These are phyloP conservation scores for Hirundichthys speculiger DNA, from an alignment of 2,113 vertebrate species.

Conservation along the genomic window DNA sequence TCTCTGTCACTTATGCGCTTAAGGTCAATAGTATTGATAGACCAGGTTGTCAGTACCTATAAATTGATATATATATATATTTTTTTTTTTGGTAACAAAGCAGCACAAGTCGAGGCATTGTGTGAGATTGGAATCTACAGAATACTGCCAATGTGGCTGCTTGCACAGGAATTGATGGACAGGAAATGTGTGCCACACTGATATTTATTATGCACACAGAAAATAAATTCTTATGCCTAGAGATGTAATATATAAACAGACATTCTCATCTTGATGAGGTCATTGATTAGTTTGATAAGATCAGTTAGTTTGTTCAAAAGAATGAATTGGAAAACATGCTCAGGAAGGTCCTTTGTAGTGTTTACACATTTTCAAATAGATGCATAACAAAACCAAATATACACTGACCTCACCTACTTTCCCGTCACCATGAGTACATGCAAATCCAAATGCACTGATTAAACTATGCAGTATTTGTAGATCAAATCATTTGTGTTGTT, in stretches of 20 bases:
- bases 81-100: constrained; percentile 41
- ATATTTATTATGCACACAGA: constrained; percentile 38
- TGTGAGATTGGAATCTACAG: constrained; percentile 39
- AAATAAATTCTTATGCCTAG: constrained; percentile 30
- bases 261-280: constrained; percentile 55
- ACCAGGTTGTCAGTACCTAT: constrained; percentile 27
- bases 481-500: constrained; percentile 50
- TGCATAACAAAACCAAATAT: constrained; percentile 76
- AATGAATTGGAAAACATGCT: constrained; percentile 72
- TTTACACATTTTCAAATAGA: constrained; percentile 81
- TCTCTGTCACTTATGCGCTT: constrained; percentile 30
- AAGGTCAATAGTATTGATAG: constrained; percentile 24
- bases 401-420: constrained; percentile 59
- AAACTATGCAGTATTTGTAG: constrained; percentile 77
- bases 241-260: constrained; percentile 43
- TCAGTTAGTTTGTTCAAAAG: constrained; percentile 52
- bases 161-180: constrained; percentile 36
- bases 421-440: constrained; percentile 46
- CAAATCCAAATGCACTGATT: constrained; percentile 73
- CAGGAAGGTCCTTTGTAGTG: constrained; percentile 79
- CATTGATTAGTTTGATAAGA: constrained; percentile 55
- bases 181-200: constrained; percentile 28
- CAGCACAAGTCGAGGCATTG: constrained; percentile 49
- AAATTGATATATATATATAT: constrained; percentile 10
- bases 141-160: constrained; percentile 45